A percentile compares a stretch with the other conserved stretches of the same genome.
These are phyloP conservation scores for Hemistola chrysoprasaria DNA, from an alignment of 2,888 invertebrate genomes.

Conservation along the genomic window DNA sequence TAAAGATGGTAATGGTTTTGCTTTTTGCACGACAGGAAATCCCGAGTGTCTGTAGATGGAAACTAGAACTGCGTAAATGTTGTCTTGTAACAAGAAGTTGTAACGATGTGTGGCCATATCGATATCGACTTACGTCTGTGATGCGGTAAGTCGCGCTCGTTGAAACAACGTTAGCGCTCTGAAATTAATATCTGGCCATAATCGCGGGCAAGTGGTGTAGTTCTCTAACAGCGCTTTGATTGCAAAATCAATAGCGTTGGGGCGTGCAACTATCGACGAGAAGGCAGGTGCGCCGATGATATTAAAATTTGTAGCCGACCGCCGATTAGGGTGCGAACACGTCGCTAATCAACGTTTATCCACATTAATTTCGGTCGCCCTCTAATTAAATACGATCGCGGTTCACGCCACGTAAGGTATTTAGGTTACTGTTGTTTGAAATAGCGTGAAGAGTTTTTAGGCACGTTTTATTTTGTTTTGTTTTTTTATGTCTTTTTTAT, in stretches of 20 bases:
- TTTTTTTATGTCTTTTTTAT: not conserved
- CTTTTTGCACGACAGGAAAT: constrained; percentile 41
- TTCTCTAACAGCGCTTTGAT: constrained; percentile 69
- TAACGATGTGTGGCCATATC: constrained; percentile 26
- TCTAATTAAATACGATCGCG: constrained; percentile 45
- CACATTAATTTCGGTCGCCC: constrained; percentile 45
- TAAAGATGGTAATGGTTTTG: constrained; percentile 25
- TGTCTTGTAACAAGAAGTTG: constrained; percentile 28
- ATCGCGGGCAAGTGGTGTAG: constrained; percentile 45
- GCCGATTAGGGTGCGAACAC: constrained; percentile 52
- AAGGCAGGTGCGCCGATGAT: constrained; percentile 60
- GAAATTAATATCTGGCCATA: constrained; percentile 58
- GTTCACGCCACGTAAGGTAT: constrained; percentile 16
- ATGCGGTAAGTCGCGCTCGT: constrained; percentile 19
- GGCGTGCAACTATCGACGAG: constrained; percentile 62
- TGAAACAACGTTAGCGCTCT: constrained; percentile 34
- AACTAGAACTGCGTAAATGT: constrained; percentile 32
- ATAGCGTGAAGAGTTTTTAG: constrained; percentile 4
- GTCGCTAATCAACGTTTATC: constrained; percentile 54
- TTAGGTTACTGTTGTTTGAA: constrained; percentile 15
- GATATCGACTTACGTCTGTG: not conserved
- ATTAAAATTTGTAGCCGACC: constrained; percentile 59
- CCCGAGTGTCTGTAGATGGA: constrained; percentile 30
- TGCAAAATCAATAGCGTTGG: constrained; percentile 70
- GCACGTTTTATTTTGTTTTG: constrained; percentile 1